phyloP scores from a whole-genome alignment of 2,888 invertebrate species.

The Sesia bembeciformis region DNA sequence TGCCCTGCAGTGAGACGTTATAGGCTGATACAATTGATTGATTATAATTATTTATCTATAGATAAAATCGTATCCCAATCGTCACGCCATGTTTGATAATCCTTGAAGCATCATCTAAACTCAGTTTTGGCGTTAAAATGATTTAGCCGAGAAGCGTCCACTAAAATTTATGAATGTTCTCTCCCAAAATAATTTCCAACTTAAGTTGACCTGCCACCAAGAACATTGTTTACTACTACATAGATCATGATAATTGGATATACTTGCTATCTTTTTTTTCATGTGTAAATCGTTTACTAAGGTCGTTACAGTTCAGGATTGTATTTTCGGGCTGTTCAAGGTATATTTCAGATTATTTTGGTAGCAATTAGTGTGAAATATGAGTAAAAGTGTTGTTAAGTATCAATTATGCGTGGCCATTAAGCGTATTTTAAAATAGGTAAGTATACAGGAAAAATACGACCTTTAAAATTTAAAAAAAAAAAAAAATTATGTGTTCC shows the following conservation, averaged over 20 bases:
- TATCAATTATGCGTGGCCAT: slow-evolving; percentile 18
- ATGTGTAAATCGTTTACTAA: slow-evolving; percentile 33
- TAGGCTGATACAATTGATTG: too few relatives aligned
- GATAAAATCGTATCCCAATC: slow-evolving; percentile 5
- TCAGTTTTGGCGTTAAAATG: slow-evolving; percentile 64
- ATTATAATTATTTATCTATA: too few relatives aligned
- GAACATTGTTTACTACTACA: background rate
- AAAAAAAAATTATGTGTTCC: too few relatives aligned
- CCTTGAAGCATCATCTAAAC: slow-evolving; percentile 28
- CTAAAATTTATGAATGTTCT: slow-evolving; percentile 45
- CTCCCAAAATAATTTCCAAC: slow-evolving; percentile 38
- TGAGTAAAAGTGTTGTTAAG: slow-evolving; percentile 18
- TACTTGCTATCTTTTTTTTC: slow-evolving; percentile 18
- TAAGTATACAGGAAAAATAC: too few relatives aligned
- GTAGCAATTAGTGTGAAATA: slow-evolving; percentile 42
- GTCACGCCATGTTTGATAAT: slow-evolving; percentile 24
- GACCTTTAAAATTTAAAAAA: too few relatives aligned
- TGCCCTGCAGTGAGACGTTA: too few relatives aligned
- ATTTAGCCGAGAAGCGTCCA: slow-evolving; percentile 45
- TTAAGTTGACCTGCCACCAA: slow-evolving; percentile 11
- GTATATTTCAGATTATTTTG: slow-evolving; percentile 28
- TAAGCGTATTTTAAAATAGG: too few relatives aligned
- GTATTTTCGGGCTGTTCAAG: slow-evolving; percentile 30
- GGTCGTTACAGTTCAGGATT: slow-evolving; percentile 31
- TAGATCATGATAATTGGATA: background rate